Conservation (phyloP, 1,140 invertebrate species). For the Neoseiulus cucumeris region DNA sequence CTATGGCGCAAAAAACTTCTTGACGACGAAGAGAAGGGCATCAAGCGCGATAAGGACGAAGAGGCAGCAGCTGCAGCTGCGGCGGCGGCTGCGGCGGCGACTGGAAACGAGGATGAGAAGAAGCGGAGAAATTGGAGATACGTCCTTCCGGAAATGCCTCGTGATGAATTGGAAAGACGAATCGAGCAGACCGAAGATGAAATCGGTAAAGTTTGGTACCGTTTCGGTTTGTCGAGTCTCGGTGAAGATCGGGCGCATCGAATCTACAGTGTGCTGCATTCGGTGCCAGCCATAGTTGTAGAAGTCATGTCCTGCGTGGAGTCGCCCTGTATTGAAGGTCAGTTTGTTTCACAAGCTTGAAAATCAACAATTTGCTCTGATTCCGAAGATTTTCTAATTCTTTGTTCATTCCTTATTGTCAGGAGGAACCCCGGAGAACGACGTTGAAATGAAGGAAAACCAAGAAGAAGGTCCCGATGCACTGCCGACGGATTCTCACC, state of each 20-base stretch:
- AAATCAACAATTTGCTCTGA: background rate
- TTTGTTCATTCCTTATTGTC: too few species aligned
- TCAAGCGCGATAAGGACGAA: background rate
- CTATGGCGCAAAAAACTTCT: background rate
- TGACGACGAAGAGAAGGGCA: slow-evolving; percentile 3
- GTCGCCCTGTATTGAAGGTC: background rate
- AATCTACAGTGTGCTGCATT: background rate
- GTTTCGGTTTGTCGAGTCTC: background rate
- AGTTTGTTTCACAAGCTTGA: background rate
- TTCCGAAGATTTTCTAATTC: too few species aligned
- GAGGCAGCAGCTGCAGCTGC: background rate
- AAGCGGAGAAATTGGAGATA: slow-evolving; percentile 4
- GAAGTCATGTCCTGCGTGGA: background rate
- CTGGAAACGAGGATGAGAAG: background rate
- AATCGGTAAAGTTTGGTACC: slow-evolving; percentile 8
- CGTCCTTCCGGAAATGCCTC: background rate
- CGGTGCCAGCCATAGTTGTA: background rate
- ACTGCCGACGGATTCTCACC: background rate
- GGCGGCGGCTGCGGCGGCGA: background rate
- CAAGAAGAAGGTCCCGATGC: too few species aligned
- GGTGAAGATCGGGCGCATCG: slow-evolving; percentile 5
- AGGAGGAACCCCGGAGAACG: too few species aligned
- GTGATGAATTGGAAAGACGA: background rate
- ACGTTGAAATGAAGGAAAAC: too few species aligned
- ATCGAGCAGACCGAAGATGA: background rate